Percentiles rank a stretch among this genome's conserved stretches.
phyloP scores from a whole-genome alignment of 2,797 vertebrate species.

The Huso huso region DNA sequence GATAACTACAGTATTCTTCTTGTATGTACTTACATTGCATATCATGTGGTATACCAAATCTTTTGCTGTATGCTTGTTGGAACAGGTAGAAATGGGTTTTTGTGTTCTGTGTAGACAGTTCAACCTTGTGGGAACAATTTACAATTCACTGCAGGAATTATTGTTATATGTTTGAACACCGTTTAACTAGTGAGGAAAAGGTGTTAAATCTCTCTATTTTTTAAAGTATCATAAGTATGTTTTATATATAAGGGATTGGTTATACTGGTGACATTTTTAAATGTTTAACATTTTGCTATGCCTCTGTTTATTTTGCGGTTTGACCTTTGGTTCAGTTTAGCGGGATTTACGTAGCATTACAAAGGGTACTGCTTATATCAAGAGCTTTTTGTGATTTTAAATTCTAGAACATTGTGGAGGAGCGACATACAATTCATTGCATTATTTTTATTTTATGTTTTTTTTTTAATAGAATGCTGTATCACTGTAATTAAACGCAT shows the following conservation, averaged over 20 bases:
- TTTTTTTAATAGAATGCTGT: slow-evolving; percentile 52
- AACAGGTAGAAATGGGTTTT: slow-evolving; percentile 19
- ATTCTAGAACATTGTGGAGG: slow-evolving; percentile 25
- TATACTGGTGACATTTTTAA: slow-evolving; percentile 37
- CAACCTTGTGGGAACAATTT: slow-evolving; percentile 34
- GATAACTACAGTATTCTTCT: slow-evolving; percentile 5
- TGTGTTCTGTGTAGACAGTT: slow-evolving; percentile 20
- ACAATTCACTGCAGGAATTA: slow-evolving; percentile 22
- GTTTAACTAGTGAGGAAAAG: slow-evolving; percentile 29
- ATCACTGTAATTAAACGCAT: slow-evolving; percentile 41
- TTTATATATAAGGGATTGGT: slow-evolving; percentile 41
- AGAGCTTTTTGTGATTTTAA: background rate
- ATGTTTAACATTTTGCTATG: slow-evolving; percentile 39
- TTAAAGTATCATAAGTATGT: slow-evolving; percentile 41
- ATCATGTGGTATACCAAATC: slow-evolving; percentile 48
- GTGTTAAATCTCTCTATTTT: slow-evolving; percentile 54
- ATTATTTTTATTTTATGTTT: slow-evolving; percentile 27
- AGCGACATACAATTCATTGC: slow-evolving; percentile 10
- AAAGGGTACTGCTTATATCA: slow-evolving; percentile 14
- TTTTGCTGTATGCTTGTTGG: slow-evolving; percentile 42
- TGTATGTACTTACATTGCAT: slow-evolving; percentile 32
- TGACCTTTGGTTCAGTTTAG: slow-evolving; percentile 29
- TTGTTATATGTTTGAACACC: slow-evolving; percentile 21
- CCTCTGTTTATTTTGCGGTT: slow-evolving; percentile 22
- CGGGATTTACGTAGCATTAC: slow-evolving; percentile 10